Conservation (phyloP, 2,888 invertebrate species). For the Xanthorhoe designata region DNA sequence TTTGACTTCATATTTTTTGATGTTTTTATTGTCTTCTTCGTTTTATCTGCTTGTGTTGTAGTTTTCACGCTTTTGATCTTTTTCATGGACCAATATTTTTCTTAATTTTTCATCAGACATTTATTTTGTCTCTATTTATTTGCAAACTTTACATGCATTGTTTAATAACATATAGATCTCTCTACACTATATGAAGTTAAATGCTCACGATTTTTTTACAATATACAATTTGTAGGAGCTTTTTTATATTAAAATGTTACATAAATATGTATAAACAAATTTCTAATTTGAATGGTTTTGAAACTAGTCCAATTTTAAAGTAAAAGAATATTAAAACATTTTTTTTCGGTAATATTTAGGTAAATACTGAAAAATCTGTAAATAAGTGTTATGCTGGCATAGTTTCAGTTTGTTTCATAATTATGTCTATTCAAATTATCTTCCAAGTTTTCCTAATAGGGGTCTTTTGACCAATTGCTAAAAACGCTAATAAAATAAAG, state of each 20-base stretch:
- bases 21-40: slow-evolving; percentile 24
- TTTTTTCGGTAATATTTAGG: not conserved
- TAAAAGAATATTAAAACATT: not conserved
- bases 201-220: not conserved
- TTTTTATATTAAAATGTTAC: not conserved
- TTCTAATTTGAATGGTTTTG: not conserved
- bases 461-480: slow-evolving; percentile 35
- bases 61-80: slow-evolving; percentile 29
- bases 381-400: not conserved
- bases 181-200: not conserved
- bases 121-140: not conserved
- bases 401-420: not conserved
- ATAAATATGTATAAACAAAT: not conserved
- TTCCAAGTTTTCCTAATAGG: slow-evolving; percentile 6
- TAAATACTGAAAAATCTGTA: not conserved
- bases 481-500: slow-evolving; percentile 57
- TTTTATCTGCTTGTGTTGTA: slow-evolving; percentile 14
- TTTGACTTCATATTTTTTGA: too few relatives aligned
- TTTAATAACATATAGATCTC: not conserved
- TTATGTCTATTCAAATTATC: not conserved
- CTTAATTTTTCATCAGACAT: slow-evolving; percentile 1
- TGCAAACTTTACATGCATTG: slow-evolving; percentile 1
- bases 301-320: not conserved
- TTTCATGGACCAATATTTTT: slow-evolving; percentile 36
- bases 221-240: not conserved